Evolutionary conservation across 2,797 vertebrate genomes (phyloP), one percentile per base, ranked within the genome.

Genomic region (Parauchenoglanis ngamensis): DNA sequence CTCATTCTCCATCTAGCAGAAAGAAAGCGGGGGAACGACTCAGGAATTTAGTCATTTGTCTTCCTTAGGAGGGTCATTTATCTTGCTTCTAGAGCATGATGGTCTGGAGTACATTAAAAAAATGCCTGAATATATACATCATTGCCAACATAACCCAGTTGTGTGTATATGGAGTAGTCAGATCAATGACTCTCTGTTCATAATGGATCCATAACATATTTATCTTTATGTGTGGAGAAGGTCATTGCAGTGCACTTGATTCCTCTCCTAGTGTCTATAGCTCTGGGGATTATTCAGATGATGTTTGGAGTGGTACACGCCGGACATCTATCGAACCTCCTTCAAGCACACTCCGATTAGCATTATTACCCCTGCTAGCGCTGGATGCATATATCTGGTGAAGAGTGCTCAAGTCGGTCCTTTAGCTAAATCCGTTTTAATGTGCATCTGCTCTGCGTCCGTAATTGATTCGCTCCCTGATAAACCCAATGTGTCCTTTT

Each of bases 11-110:
- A 59, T 87, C 84, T 87, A 80, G 83, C 92, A 90, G 88, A 67
- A 72, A 52, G 75, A 93, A 92, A 93, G 91, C 88, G 44, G 85
- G 63, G 67, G 19, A 84, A 82, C 87, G 90, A 92, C 91, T 91
- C 87, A 83, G 81, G 92, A 89, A 90, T 92, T 94, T 54, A 87
- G 90, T 90, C 90, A 90, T 91, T 91, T 92, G 88, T 91, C 91
- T 90, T 92, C 89, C 89, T 90, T 91, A 88, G 83, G 89, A 85
- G 81, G 57, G 73, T 90, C 84, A 90, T 89, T 90, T 89, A 90
- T 90, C 88, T 89, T 87, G 88, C 90, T 87, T 81, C 73, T 65
- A 88, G 72, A 87, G 85, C 78, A 59, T 85, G 88, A 90, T 90
- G 90, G 68, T 89, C 87, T 83, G 83, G 80, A 90, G 89, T 90